Evolutionary conservation across 1,140 invertebrate species (phyloP).

Genomic region (Hydropsyche tenuis): DNA sequence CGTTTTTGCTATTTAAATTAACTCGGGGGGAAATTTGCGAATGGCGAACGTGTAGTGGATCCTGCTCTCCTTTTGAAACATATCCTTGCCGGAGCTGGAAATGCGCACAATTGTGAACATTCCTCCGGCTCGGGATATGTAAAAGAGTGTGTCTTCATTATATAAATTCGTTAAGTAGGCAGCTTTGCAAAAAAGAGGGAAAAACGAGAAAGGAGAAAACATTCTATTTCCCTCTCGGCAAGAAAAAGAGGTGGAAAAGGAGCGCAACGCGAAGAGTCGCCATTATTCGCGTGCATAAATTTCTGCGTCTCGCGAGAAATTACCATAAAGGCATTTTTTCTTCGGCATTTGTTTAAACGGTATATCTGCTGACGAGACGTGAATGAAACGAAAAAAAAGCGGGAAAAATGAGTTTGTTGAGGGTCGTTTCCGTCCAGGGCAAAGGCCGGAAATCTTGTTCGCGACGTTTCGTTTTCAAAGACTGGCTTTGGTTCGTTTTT

Average conservation of each 20-base stretch:
- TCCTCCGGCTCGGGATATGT: background rate
- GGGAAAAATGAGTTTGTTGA: background rate
- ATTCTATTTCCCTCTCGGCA: too few relatives aligned
- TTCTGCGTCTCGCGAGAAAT: too few relatives aligned
- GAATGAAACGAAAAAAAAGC: too few relatives aligned
- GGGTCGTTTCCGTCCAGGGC: conserved; percentile 4
- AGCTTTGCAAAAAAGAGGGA: background rate
- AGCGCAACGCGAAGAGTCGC: too few relatives aligned
- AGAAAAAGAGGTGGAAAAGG: too few relatives aligned
- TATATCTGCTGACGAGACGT: too few relatives aligned
- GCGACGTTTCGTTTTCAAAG: conserved; percentile 3
- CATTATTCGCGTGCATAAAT: too few relatives aligned
- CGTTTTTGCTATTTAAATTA: conserved; percentile 29
- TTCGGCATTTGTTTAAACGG: too few relatives aligned
- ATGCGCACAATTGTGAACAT: conserved; percentile 14
- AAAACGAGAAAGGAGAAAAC: too few relatives aligned
- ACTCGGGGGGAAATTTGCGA: conserved; percentile 2
- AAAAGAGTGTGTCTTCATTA: conserved; percentile 21
- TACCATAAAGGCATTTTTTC: too few relatives aligned
- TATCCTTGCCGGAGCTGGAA: background rate
- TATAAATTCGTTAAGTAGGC: conserved; percentile 10
- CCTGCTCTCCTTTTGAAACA: background rate
- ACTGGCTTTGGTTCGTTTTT: background rate
- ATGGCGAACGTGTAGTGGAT: background rate
- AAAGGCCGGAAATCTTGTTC: conserved; percentile 23